Evolutionary conservation across 2,113 vertebrate species (phyloP).

Genomic region (Alectura lathami): DNA sequence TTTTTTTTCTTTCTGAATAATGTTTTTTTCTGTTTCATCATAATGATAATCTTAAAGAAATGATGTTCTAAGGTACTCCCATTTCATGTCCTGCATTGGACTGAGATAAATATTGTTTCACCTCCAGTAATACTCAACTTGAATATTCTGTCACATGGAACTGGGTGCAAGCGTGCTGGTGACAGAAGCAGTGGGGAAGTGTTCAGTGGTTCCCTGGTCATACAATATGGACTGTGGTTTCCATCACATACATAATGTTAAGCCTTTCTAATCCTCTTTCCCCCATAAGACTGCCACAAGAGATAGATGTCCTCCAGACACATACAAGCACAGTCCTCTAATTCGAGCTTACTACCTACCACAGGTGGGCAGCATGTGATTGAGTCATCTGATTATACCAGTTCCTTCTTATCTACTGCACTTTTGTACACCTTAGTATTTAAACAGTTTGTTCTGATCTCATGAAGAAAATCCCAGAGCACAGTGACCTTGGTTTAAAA

Average conservation of each 20-base stretch:
- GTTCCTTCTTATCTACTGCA: background rate
- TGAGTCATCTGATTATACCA: background rate
- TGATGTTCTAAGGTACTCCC: background rate
- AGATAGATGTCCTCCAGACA: background rate
- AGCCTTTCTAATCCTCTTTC: background rate
- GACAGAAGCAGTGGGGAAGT: background rate
- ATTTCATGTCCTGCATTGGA: background rate
- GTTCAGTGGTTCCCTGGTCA: background rate
- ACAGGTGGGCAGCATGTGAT: background rate
- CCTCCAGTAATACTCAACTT: background rate
- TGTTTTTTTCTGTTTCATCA: background rate
- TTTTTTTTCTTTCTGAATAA: background rate
- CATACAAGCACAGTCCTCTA: background rate
- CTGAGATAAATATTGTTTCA: background rate
- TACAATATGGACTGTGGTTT: rapidly evolving
- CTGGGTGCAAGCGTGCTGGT: background rate
- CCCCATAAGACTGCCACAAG: background rate
- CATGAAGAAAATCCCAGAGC: background rate
- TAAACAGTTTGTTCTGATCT: background rate
- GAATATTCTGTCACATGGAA: background rate
- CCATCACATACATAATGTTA: background rate
- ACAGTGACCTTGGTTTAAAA: background rate
- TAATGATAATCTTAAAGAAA: background rate
- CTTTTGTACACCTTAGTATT: background rate
- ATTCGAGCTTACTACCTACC: background rate